Percentiles rank a stretch among this genome's conserved stretches.
Conservation (phyloP, 2,113 vertebrate genomes). For the Dinomys branickii region DNA sequence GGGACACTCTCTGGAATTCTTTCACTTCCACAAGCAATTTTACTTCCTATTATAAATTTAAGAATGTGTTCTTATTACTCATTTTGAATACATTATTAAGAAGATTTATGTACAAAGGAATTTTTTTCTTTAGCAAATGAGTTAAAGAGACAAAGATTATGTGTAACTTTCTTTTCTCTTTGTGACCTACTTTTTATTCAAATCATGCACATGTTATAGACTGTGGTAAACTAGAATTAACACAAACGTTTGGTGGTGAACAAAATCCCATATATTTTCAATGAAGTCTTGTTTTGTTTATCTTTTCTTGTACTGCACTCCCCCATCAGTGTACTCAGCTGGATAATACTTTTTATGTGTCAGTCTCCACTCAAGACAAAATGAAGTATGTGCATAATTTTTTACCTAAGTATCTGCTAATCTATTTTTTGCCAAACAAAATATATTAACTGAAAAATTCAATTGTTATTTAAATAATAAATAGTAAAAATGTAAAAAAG, state of each 20-base stretch:
- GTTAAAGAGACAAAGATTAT: background rate
- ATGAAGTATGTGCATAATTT: background rate
- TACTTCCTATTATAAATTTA: constrained; percentile 66
- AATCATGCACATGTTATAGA: background rate
- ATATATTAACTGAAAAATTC: constrained; percentile 15
- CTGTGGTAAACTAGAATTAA: background rate
- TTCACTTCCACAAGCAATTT: constrained; percentile 61
- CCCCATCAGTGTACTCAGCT: background rate
- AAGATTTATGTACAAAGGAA: constrained; percentile 41
- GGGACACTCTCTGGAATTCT: constrained; percentile 7
- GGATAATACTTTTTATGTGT: background rate
- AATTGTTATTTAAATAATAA: constrained; percentile 28
- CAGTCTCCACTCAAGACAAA: background rate
- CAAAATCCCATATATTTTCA: background rate
- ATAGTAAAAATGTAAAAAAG: background rate
- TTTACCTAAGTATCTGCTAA: background rate
- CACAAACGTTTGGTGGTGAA: background rate
- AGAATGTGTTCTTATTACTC: constrained; percentile 40
- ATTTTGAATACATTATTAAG: constrained; percentile 49
- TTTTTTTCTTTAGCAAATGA: background rate
- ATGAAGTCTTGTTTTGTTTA: background rate
- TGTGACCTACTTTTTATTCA: constrained; percentile 2
- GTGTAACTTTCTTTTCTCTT: background rate
- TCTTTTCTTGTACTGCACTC: background rate
- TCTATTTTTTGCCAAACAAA: constrained; percentile 12